These are phyloP conservation scores for Nomada lathburiana DNA, from an alignment of 2,888 invertebrate species.

Conservation along the genomic window DNA sequence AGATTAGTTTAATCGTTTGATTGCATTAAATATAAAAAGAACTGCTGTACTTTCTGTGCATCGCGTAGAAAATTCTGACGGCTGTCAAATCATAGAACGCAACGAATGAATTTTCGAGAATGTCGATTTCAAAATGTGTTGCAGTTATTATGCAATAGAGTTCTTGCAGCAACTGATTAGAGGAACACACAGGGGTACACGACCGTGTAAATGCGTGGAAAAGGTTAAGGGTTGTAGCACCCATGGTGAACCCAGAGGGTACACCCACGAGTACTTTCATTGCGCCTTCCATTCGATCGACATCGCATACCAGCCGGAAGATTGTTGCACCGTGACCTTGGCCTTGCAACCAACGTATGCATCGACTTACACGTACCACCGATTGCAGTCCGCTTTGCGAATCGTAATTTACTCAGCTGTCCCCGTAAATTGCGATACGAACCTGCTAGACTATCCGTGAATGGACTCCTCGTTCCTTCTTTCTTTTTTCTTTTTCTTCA, in stretches of 20 bases:
- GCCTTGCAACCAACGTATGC: slow-evolving; percentile 55
- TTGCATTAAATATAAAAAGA: not conserved
- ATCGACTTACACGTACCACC: slow-evolving; percentile 33
- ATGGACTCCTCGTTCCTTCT: slow-evolving; percentile 35
- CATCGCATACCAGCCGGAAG: slow-evolving; percentile 39
- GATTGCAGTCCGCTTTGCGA: slow-evolving; percentile 25
- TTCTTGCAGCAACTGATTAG: not conserved
- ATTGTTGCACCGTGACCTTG: slow-evolving; percentile 66
- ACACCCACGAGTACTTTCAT: slow-evolving; percentile 55
- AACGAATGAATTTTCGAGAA: no score
- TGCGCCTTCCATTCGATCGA: slow-evolving; percentile 47
- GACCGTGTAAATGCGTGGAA: slow-evolving; percentile 58
- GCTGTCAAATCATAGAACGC: no score
- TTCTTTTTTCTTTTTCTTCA: not conserved
- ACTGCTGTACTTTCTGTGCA: no score
- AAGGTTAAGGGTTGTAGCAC: slow-evolving; percentile 69
- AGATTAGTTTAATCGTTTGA: not conserved
- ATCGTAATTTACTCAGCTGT: slow-evolving; percentile 59
- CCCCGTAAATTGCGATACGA: slow-evolving; percentile 47
- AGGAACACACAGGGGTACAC: slow-evolving; percentile 34
- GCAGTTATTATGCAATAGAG: not conserved
- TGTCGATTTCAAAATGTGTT: no score
- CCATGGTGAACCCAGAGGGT: slow-evolving; percentile 55
- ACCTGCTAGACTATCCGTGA: slow-evolving; percentile 25
- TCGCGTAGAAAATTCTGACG: no score